A percentile compares a stretch with the other conserved stretches of the same genome.
Evolutionary conservation across 30 jellyfish, hydroid and myxozoan genomes (phyloP).

Genomic region (Haliclystus octoradiatus): DNA sequence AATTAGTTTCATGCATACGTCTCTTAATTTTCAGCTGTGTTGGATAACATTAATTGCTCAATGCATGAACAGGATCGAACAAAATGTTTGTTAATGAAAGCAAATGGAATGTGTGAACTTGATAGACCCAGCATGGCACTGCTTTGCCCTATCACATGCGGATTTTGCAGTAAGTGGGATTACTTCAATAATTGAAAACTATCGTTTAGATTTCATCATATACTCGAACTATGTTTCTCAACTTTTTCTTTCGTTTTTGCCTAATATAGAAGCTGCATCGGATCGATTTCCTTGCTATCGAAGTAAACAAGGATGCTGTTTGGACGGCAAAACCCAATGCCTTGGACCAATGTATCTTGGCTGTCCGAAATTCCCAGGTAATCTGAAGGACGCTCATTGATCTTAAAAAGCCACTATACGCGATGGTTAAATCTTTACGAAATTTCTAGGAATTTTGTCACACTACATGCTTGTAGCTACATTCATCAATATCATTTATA

Average conservation of each 20-base stretch:
- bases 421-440: too few relatives aligned
- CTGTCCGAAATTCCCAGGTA: conserved; percentile 14
- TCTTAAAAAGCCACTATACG: not conserved
- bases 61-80: conserved; percentile 4
- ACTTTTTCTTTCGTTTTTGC: too few relatives aligned
- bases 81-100: conserved; percentile 25
- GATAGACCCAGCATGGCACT: conserved; percentile 23
- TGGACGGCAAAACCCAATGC: conserved; percentile 52
- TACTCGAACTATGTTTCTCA: too few relatives aligned
- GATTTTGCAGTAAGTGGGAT: conserved; percentile 41
- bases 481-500: too few relatives aligned
- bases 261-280: conserved; percentile 29
- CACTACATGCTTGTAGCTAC: too few relatives aligned
- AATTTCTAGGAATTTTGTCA: too few relatives aligned
- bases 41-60: not conserved
- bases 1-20: not conserved
- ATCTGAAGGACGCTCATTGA: not conserved
- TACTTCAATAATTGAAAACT: not conserved
- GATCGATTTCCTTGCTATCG: conserved; percentile 34
- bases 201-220: conserved; percentile 1
- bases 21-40: not conserved
- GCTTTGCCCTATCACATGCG: conserved; percentile 48
- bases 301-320: conserved; percentile 48
- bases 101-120: conserved; percentile 19
- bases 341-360: conserved; percentile 35